Percentiles rank a stretch among this genome's conserved stretches.
Evolutionary conservation across 2,797 vertebrate genomes (phyloP).

Genomic region (Catamblyrhynchus diadema): DNA sequence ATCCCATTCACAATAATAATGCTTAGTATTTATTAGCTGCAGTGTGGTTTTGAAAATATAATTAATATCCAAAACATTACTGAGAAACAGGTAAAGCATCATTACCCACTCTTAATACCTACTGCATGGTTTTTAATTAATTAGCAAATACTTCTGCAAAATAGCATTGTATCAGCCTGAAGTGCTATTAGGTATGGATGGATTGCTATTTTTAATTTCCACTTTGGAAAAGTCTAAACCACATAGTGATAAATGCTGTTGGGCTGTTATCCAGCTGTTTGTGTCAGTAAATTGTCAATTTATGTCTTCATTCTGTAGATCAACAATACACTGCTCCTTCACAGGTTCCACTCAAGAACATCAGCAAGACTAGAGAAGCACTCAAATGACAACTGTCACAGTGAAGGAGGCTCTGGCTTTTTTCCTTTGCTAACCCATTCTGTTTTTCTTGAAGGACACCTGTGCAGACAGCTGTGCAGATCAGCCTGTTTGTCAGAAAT

Average conservation of each 20-base stretch:
- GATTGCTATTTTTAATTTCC: neutral
- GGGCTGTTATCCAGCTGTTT: neutral
- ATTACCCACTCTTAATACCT: neutral
- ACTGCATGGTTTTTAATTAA: neutral
- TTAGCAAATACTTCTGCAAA: neutral
- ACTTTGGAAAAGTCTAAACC: neutral
- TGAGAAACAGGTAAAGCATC: neutral
- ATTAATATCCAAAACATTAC: neutral
- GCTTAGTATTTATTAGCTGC: neutral
- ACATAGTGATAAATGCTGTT: neutral
- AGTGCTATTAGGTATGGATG: neutral
- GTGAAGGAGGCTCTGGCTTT: neutral
- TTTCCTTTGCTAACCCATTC: neutral
- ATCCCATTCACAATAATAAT: neutral
- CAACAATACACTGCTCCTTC: neutral
- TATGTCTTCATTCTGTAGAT: neutral
- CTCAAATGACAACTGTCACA: neutral
- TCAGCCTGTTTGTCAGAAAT: neutral
- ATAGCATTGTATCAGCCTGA: neutral
- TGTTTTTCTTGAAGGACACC: neutral
- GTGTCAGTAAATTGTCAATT: neutral
- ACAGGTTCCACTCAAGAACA: neutral
- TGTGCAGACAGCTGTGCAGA: neutral
- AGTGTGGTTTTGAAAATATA: neutral
- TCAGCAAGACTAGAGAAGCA: neutral